Evolutionary conservation across 2,888 invertebrate species (phyloP), one percentile per base, ranked within the genome.

Genomic region (Stegophylla sp.): DNA sequence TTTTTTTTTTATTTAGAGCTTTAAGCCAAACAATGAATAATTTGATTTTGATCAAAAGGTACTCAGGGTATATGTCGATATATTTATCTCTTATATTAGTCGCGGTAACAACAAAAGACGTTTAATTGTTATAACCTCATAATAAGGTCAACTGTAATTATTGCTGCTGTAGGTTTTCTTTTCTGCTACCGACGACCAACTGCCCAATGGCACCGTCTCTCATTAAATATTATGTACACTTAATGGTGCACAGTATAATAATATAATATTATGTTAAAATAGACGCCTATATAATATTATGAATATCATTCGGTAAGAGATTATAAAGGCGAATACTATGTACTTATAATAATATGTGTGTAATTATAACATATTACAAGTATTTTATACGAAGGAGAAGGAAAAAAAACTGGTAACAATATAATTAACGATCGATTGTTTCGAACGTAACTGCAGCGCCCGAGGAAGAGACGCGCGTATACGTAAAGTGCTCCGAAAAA

Each of bases 391-490:
- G 20, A 64, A 17, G 75, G 51, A 53, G 53, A 76, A 53, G 17
- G 51, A 28, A 64, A 51, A 51, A 34, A 1, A 9, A 34, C 23
- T 9, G 26, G 48, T 41, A 45, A 76, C 26, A 23, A 41, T 74
- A 34, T 76, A 66, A 76, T 66, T 76, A 76, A 76, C 75, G 75
- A 76, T 64, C 75, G 66, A 76, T 76, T 76, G 75, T 76, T 66
- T 76, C 26, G 26, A 53, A 66, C 43, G 64, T 51, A 10, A n/a
- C n/a, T n/a, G n/a, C 13, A 51, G 48, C 74, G 61, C 48, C 63
- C 28, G 45, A 3, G 28, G 48, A n/a, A 51, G 28, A 51, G 34
- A 20, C 53, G 53, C 43, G n/a, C n/a, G n/a, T n/a, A n/a, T n/a
- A n/a, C n/a, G n/a, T 41, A n/a, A 23, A 51, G 63, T 63, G 34